Evolutionary conservation across 2,888 invertebrate genomes (phyloP), one percentile per base, ranked within the genome.

Genomic region (Andrena trimmerana): DNA sequence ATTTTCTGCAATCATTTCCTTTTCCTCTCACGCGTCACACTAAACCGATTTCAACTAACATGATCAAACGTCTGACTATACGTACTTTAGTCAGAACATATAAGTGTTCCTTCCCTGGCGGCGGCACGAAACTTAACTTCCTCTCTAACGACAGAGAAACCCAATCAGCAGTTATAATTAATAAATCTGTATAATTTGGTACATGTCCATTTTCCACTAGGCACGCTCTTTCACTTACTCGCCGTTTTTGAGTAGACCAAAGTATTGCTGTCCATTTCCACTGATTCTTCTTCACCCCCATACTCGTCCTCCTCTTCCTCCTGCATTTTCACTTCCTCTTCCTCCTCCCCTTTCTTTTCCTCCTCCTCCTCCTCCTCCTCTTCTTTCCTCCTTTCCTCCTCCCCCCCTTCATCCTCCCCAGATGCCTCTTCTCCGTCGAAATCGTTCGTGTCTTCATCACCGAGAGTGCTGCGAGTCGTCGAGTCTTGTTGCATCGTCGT

Each of bases 1-100:
- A 96, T 94, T 88, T 96, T 96, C 91, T 97, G 96, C 0, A 83
- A 77, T 20, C 16, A 59, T 71, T 73, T 48, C 24, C 4, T 8
- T 24, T 20, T 31, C 2, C 31, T 10, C 20, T 50, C 48, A 33
- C 13, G 24, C 3, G n/a, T 13, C 13, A 5, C n/a, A 5, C 4
- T 29, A 20, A n/a, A 54, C 31, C 5, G 6, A 42, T 8, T 0
- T 20, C 24, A 5, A 57, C 24, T 27, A 13, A 27, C 1, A 57
- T 1, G 24, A 57, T 57, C 7, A 20, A 24, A 20, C 24, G 2
- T 27, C 10, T 3, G 31, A 33, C n/a, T 57, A 2, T 24, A 31
- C 31, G 3, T 87, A 93, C 94, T 90, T 93, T 93, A 2, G 88
- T 91, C 5, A 92, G 83, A 52, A 93, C 77, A 59, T 94, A 94